phyloP scores from a whole-genome alignment of 2,113 vertebrate genomes.

The Calidris pygmaea region DNA sequence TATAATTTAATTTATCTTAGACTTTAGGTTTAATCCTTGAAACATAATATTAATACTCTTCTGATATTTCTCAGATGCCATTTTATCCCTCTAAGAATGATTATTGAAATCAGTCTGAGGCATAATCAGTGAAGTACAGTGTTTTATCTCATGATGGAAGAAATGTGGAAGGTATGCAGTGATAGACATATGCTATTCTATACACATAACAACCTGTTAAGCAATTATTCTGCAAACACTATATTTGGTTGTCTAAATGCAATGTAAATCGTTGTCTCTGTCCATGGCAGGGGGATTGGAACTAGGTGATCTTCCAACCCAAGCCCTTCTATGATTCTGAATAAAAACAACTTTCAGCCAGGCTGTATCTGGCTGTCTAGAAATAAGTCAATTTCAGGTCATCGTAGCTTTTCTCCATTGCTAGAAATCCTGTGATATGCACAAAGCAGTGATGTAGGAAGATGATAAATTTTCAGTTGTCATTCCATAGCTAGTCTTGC shows the following conservation, averaged over 20 bases:
- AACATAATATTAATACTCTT: not conserved
- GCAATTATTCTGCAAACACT: not conserved
- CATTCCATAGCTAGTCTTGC: not conserved
- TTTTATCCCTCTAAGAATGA: not conserved
- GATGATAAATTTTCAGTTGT: not conserved
- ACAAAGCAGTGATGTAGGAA: not conserved
- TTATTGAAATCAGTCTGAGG: not conserved
- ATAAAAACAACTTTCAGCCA: not conserved
- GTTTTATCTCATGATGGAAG: not conserved
- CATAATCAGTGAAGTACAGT: not conserved
- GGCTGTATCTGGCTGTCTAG: not conserved
- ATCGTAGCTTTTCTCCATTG: not conserved
- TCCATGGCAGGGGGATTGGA: not conserved
- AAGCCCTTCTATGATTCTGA: not conserved
- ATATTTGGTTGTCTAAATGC: not conserved
- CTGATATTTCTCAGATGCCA: not conserved
- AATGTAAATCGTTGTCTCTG: not conserved
- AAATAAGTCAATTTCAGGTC: not conserved
- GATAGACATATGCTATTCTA: not conserved
- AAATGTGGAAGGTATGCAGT: not conserved
- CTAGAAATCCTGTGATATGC: not conserved
- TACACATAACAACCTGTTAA: not conserved
- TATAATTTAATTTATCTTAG: not conserved
- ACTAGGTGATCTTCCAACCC: not conserved
- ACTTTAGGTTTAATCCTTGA: not conserved